Base-by-base conservation (phyloP, 1,140 invertebrate species). In the Agrypnia vestita region DNA sequence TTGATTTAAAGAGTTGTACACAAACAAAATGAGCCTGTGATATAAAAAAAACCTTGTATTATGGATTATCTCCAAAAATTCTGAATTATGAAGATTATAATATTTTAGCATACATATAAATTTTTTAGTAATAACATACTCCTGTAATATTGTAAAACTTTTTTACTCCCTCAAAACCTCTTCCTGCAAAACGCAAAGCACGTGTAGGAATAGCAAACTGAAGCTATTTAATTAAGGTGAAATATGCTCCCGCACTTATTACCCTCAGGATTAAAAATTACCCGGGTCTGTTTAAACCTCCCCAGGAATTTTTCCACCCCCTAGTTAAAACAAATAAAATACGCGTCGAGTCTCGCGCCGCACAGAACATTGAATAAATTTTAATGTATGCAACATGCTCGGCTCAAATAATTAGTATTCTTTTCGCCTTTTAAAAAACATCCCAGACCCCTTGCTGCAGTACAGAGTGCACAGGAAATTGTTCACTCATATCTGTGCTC, bases 331-430 rank as follows among this genome's bases (percentile, higher is more conserved):
- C 64, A 69, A 69, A 69, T 69, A 69, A 69, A 69, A 69, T 13
- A 69, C 35, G 64, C 64, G 64, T 69, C 64, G 64, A 46, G 64
- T 47, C 64, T 69, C 35, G n/a, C 64, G 64, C 61, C 61, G 61
- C 21, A 64, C 35, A 43, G 13, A 35, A 44, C 64, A 69, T 69
- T 69, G 64, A 69, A 69, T 69, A 69, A 69, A 69, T 53, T 73
- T 73, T 73, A 73, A 73, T 73, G 53, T 73, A 73, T 73, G 71
- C 71, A 73, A 56, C 47, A 53, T 25, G 47, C 49, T 35, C 12
- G 71, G n/a, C 15, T 73, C 71, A 56, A 43, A 73, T 73, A 73
- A 73, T 73, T 73, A 55, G 71, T 73, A 73, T 73, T 73, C 71
- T 73, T 56, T 53, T 53, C 71, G 71, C 71, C 47, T 43, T 73